These are phyloP conservation scores for Merluccius polli DNA, from an alignment of 2,797 vertebrate genomes.

Conservation along the genomic window DNA sequence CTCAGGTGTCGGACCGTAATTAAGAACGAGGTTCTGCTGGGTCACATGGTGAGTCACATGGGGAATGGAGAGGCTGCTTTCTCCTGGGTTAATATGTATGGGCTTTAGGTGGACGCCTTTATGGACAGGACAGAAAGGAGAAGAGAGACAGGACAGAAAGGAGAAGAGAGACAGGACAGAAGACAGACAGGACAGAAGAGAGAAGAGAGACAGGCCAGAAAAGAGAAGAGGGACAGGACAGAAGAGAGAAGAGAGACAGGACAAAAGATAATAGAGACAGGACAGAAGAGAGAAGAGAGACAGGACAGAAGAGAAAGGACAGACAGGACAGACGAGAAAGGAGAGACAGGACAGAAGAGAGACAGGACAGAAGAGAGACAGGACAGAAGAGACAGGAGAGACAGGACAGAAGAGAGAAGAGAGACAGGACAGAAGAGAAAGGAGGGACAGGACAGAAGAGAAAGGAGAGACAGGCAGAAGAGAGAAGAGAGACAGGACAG, in stretches of 20 bases:
- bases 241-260: neutral
- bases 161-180: neutral
- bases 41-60: neutral
- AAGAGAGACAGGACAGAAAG: neutral
- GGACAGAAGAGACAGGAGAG: too few species aligned
- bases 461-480: too few species aligned
- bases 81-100: neutral
- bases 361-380: neutral
- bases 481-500: neutral
- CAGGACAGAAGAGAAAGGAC: too few species aligned
- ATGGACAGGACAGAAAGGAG: too few species aligned
- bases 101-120: too few species aligned
- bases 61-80: neutral
- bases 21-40: neutral
- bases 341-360: neutral
- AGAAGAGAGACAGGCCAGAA: neutral
- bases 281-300: too few species aligned
- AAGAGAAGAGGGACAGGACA: neutral
- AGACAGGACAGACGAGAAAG: too few species aligned
- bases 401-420: too few species aligned
- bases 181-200: neutral
- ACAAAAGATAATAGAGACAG: too few species aligned
- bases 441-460: neutral
- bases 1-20: neutral
- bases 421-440: neutral